Base-by-base conservation (phyloP, 2,113 vertebrate species). In the Trichechus manatus region DNA sequence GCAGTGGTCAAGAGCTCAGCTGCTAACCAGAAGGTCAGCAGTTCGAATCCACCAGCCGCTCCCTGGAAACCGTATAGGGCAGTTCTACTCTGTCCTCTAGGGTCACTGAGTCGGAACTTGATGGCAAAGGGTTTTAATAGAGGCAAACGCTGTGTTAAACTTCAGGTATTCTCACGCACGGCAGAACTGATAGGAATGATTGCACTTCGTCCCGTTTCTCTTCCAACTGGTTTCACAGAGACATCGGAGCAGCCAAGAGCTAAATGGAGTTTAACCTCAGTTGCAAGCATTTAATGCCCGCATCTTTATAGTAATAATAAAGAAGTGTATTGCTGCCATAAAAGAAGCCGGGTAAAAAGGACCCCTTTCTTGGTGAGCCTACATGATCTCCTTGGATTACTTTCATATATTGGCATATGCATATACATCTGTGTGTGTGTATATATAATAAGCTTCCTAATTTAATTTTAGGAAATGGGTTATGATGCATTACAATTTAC, bases 391-490 rank as follows among this genome's bases (percentile, higher is more conserved):
- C 61, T 47, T 74, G 44, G 70, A 78, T 93, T 77, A 75, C 10
- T 88, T 92, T 64, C n/a, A 89, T 11, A 25, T 14, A 36, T 9
- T 81, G 6, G n/a, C 17, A 29, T 17, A 39, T 5, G 14, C 3
- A 75, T 5, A 61, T 1, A 53, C n/a, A 1, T 80, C 2, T 4
- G 53, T 17, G 53, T 56, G 53, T 56, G 53, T 56, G 53, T 2
- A 59, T 44, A 2, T 79, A 1, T 0, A 8, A 53, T 86, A 15
- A 70, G 85, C 61, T 98, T 87, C 94, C 96, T 83, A 98, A 96
- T 97, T 98, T 94, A 59, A 94, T 97, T 97, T 98, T 97, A 97
- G 89, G 94, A 97, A 98, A 39, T 93, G 97, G 95, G 78, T 98
- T 97, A 98, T 77, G 97, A 96, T 96, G 92, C 81, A 89, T 98